Evolutionary conservation across 2,888 invertebrate species (phyloP), one percentile per base, ranked within the genome.

Genomic region (Mesorhabditis belari): DNA sequence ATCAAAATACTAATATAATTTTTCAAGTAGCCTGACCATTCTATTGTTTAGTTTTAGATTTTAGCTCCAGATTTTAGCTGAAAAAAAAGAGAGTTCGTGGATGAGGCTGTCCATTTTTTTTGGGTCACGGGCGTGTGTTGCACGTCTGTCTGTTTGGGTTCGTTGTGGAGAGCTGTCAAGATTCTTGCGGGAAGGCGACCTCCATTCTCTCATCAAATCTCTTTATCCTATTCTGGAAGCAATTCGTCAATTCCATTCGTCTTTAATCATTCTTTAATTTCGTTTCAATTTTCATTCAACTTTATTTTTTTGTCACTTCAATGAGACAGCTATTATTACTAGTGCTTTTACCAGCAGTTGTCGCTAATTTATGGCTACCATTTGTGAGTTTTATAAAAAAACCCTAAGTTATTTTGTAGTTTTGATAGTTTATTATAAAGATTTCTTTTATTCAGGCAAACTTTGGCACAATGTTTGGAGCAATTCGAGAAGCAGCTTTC

Each of bases 381-480:
- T 70, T 70, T 63, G 70, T 70, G 55, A 63, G 67, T 62, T 49
- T 1, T 21, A 3, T 5, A n/a, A n/a, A n/a, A n/a, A n/a, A n/a
- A n/a, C n/a, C n/a, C n/a, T n/a, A n/a, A 17, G 12, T 54, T 49
- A 19, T 6, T 25, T 17, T 51, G 51, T 49, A 26, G 17, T 19
- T 27, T 28, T 49, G 9, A 3, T 24, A 17, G 29, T 44, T 26
- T 56, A 17, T 25, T 55, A n/a, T 12, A 35, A 35, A 9, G 52
- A 27, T 51, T n/a, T 6, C 5, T 35, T 19, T 23, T n/a, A 19
- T 63, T 19, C 19, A 69, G 70, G 70, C 65, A 27, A 70, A 70
- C 55, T 52, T 70, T 21, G 70, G 67, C 35, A 62, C 70, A 0
- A 70, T 70, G 66, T 67, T 70, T 26, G 67, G 64, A 55, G 67